Percentiles rank a stretch among this genome's conserved stretches.
phyloP scores from a whole-genome alignment of 2,888 invertebrate species.

The Trissolcus japonicus region DNA sequence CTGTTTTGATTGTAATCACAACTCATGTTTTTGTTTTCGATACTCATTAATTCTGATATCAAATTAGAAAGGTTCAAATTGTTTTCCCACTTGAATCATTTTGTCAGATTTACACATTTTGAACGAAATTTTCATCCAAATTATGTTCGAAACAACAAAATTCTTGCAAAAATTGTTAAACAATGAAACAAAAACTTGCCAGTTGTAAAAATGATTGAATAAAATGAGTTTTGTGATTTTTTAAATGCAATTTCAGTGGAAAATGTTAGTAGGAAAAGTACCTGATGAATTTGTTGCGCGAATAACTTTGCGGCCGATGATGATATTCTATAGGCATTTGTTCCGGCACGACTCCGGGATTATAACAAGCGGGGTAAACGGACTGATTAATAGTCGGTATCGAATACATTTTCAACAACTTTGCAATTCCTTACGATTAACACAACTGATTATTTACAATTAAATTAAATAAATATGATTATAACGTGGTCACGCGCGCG shows the following conservation, averaged over 20 bases:
- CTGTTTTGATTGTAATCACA: too few relatives aligned
- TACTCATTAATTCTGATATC: too few relatives aligned
- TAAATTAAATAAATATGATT: conserved; percentile 20
- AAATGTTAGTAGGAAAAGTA: background rate
- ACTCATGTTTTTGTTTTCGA: background rate
- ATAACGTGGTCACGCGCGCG: conserved; percentile 44
- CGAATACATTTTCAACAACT: conserved; percentile 19
- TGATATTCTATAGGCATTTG: conserved; percentile 5
- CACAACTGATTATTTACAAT: conserved; percentile 45
- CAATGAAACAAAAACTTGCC: too few relatives aligned
- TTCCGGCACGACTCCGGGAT: background rate
- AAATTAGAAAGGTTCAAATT: too few relatives aligned
- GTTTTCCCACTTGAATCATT: too few relatives aligned
- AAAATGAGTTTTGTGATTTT: too few relatives aligned
- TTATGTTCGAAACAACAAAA: too few relatives aligned
- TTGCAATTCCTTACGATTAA: conserved; percentile 1
- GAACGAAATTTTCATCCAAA: too few relatives aligned
- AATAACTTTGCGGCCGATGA: background rate
- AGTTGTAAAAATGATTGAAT: too few relatives aligned
- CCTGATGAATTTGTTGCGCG: conserved; percentile 1
- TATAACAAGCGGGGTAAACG: background rate
- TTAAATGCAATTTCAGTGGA: too few relatives aligned
- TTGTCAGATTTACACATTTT: too few relatives aligned
- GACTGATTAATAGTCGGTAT: conserved; percentile 7
- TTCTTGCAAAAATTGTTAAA: too few relatives aligned